Evolutionary conservation across 2,113 vertebrate genomes (phyloP), one percentile per base, ranked within the genome.

Genomic region (Hydrolagus affinis): DNA sequence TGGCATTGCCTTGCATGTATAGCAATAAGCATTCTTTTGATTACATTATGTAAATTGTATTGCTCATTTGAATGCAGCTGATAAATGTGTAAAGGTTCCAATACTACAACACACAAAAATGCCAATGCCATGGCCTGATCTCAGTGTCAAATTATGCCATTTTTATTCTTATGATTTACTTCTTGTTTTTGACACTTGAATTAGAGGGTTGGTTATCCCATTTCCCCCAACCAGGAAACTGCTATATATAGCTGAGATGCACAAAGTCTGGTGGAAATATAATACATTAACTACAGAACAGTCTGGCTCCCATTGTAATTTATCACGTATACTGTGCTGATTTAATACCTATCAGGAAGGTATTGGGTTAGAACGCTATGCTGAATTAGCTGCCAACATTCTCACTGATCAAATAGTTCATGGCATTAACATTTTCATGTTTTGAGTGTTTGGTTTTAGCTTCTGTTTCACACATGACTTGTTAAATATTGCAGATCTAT

Each of bases 1-100:
- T 64, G 76, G 76, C 57, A 80, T 80, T 57, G 62, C 59, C 59
- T 80, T 64, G 76, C 57, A 62, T 80, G 76, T 80, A 80, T 23
- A 12, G 2, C 19, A 75, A 14, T 80, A 23, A 80, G 4, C 17
- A 57, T 59, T 14, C 62, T 57, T 57, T 62, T 62, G 59, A 44
- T n/a, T 80, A 15, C 59, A 62, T 78, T 62, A 12, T 78, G 59
- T 7, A 78, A 80, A 62, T 80, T 80, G 23, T 80, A 59, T 56
- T 19, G 17, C 73, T 64, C 10, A 64, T 62, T 80, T 60, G 21
- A 80, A 80, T 62, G 76, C 76, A 64, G 76, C 76, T 80, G n/a
- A 80, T 14, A 44, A 74, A 21, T n/a, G 69, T 44, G 44, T 44
- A 3, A 78, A 78, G 21, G 23, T 14, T 77, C 28, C 76, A 7